A percentile compares a stretch with the other conserved stretches of the same genome.
These are phyloP conservation scores for Phocoena sinus DNA, from an alignment of 2,113 vertebrate species.

Conservation along the genomic window DNA sequence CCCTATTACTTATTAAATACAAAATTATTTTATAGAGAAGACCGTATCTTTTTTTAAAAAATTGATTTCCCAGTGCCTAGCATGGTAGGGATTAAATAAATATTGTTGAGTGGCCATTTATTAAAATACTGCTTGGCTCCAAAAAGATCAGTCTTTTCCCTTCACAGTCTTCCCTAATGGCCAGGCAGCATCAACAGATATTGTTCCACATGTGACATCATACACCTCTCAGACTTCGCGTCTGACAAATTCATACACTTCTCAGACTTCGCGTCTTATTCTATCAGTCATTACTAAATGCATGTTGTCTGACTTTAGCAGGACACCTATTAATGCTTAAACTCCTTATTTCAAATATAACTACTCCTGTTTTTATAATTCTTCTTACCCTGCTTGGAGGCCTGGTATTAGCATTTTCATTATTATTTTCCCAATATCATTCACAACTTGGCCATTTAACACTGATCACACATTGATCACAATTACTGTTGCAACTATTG, in stretches of 20 bases:
- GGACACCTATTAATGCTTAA: background rate
- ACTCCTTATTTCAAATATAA: background rate
- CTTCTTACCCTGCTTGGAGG: background rate
- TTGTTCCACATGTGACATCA: background rate
- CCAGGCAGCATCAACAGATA: background rate
- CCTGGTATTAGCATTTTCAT: background rate
- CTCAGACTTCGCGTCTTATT: background rate
- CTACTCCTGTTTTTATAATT: background rate
- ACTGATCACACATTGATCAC: background rate
- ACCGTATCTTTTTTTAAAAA: background rate
- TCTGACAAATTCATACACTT: background rate
- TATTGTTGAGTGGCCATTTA: background rate
- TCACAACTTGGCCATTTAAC: background rate
- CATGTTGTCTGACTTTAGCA: background rate
- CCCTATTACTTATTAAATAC: background rate
- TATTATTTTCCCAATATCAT: background rate
- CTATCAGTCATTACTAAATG: background rate
- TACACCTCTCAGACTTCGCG: background rate
- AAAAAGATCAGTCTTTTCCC: background rate
- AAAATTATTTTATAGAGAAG: background rate
- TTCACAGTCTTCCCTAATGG: background rate
- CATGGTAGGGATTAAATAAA: background rate
- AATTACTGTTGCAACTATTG: background rate
- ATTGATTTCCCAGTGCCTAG: background rate
- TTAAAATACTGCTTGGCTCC: background rate